Base-by-base conservation (phyloP, 2,888 invertebrate genomes). In the Dinocampus coccinellae region DNA sequence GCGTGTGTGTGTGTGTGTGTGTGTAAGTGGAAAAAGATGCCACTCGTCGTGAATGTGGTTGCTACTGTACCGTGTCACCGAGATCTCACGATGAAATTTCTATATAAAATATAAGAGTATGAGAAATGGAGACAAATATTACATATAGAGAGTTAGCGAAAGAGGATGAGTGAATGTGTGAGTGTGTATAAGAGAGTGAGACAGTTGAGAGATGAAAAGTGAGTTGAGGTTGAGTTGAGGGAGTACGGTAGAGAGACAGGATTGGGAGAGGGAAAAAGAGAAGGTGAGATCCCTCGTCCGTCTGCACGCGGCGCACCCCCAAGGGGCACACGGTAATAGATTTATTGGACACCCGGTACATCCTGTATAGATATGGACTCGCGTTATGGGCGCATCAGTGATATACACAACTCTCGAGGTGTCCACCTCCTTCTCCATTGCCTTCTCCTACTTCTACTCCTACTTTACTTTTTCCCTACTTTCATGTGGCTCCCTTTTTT, bases 271-370 rank as follows among this genome's bases (percentile, higher is more conserved):
- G 57, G 69, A 65, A 62, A 63, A 60, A 70, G 64, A 74, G 66
- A 63, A 66, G 70, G 72, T 68, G 62, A 61, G 72, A 70, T 72
- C 53, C 42, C 69, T 58, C 62, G 68, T 64, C 57, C 70, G 72
- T 68, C 65, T 60, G 62, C 72, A 72, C 75, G 62, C 64, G 63
- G 60, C 65, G 65, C 77, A 69, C 75, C 75, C 80, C 86, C 82
- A 84, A 75, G 74, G 86, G 85, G 83, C 69, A 11, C 73, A 78
- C 82, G 82, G 83, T 87, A 87, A 87, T 87, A 85, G 86, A 87
- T 87, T 87, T 87, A 87, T 86, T 84, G 84, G 84, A 81, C 83
- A 83, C 84, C 81, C 82, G 83, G 81, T 82, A 81, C 82, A 80
- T 79, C 77, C 80, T 80, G 80, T 83, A 84, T 83, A 84, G 83